Evolutionary conservation across 2,113 vertebrate genomes (phyloP), one percentile per base, ranked within the genome.

Genomic region (Salvelinus fontinalis): DNA sequence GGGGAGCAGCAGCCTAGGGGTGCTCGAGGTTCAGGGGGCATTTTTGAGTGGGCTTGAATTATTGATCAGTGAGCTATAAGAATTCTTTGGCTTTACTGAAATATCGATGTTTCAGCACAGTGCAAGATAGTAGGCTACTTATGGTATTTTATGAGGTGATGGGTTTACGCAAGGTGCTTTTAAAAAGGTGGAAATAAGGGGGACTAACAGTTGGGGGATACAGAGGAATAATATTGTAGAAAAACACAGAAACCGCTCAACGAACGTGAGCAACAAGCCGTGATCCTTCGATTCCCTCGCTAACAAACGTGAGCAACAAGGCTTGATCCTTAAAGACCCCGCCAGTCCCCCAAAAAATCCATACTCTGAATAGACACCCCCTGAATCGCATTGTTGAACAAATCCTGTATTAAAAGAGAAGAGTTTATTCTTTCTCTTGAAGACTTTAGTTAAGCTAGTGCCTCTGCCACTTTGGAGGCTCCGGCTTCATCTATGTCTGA

Each of bases 251-350:
- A 90, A 88, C 85, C 80, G 83, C 85, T 78, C 34, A 5, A 81
- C 67, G 80, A 90, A 83, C 83, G 78, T 85, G n/a, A 79, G 73
- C 76, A 67, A 90, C 87, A 88, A 89, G 89, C 82, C 77, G 77
- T 75, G 77, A 89, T 87, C 89, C 69, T 77, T 11, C 2, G 75
- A 29, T 74, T 86, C 83, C 76, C 60, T 80, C 90, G 90, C 95
- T 94, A 95, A 96, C 95, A 97, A 97, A 97, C 95, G 93, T 94
- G 95, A 96, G 94, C 95, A 95, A 96, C 94, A 96, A 94, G 95
- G 94, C 94, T 92, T 95, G 95, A 96, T 95, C 95, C 95, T 95
- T 92, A 94, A 93, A 95, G 95, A 95, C 95, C 94, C 95, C 93
- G 91, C 94, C 95, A 82, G 79, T 85, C 78, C n/a, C 65, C 3